These are phyloP conservation scores for Thymelicus acteon DNA, from an alignment of 2,888 invertebrate genomes.

Conservation along the genomic window DNA sequence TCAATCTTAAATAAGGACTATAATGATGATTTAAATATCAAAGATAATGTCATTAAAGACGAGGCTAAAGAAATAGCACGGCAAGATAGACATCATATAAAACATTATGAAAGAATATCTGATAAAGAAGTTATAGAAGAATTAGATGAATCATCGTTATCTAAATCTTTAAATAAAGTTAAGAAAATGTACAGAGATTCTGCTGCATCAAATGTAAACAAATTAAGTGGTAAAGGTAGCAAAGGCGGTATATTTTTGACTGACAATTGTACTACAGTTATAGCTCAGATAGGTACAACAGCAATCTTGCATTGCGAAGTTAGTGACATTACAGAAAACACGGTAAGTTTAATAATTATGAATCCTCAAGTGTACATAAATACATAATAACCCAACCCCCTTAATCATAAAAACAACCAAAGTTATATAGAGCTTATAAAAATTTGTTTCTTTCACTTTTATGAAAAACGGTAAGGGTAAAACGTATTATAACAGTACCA, in stretches of 20 bases:
- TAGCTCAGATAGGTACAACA: slow-evolving; percentile 87
- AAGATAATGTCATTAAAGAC: slow-evolving; percentile 70
- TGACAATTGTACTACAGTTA: slow-evolving; percentile 86
- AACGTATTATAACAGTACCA: too few species aligned
- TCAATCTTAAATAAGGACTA: slow-evolving; percentile 63
- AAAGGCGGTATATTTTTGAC: slow-evolving; percentile 83
- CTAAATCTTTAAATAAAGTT: slow-evolving; percentile 71
- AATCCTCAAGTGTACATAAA: too few species aligned
- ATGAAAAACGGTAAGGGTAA: too few species aligned
- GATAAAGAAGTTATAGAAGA: slow-evolving; percentile 67
- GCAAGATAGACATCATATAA: slow-evolving; percentile 58
- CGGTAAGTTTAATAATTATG: slow-evolving; percentile 71
- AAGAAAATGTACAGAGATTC: slow-evolving; percentile 83
- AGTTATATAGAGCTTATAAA: too few species aligned
- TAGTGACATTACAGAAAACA: slow-evolving; percentile 86
- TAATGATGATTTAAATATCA: slow-evolving; percentile 68
- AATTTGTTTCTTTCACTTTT: too few species aligned
- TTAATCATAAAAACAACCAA: too few species aligned
- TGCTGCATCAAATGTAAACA: slow-evolving; percentile 70
- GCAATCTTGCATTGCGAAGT: slow-evolving; percentile 87
- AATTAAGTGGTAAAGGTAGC: slow-evolving; percentile 68
- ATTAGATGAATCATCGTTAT: slow-evolving; percentile 64
- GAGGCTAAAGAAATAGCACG: slow-evolving; percentile 56
- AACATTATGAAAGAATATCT: slow-evolving; percentile 58
- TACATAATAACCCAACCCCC: too few species aligned